Base-by-base conservation (phyloP, 1,140 invertebrate species). In the Bombus superbus region DNA sequence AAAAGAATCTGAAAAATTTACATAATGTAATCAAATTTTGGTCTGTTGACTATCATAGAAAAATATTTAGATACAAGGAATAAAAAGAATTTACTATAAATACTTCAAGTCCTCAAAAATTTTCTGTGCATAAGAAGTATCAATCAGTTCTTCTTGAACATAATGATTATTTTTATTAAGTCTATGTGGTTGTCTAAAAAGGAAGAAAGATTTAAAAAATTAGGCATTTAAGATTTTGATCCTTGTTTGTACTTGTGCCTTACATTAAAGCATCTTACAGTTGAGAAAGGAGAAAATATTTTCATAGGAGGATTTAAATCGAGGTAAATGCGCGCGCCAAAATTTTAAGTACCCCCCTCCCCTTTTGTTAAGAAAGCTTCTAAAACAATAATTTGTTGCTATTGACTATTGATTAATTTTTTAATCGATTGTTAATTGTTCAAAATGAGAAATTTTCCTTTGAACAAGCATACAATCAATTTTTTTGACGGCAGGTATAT, bases 241-340 rank as follows among this genome's bases (percentile, higher is more conserved):
- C 40, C 71, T 83, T 66, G 10, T 75, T 66, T 47, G 42, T 80
- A 69, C 9, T 66, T 53, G 42, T 66, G 40, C 69, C 40, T 83
- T 76, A 83, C 13, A 40, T 53, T 74, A n/a, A 74, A 64, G 10
- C 28, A 62, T 64, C 64, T 71, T 40, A 44, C 42, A 69, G 44
- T 77, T 32, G 28, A 53, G 25, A 76, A 57, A 18, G 32, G 13
- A 80, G 28, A n/a, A n/a, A 62, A 62, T 13, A n/a, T 80, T 71
- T 47, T 78, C 18, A 62, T 40, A 44, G 25, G 18, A 79, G 40
- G 25, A 40, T 79, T 84, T 62, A 79, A 78, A 84, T 72, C 40
- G 25, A 79, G 66, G 32, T 84, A 62, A 71, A 72, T 42, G 35
- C 40, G 76, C 66, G 40, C 47, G 47, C 38, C 40, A 59, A 79